A percentile compares a stretch with the other conserved stretches of the same genome.
Conservation (phyloP, 2,888 invertebrate genomes). For the Nowickia ferox region DNA sequence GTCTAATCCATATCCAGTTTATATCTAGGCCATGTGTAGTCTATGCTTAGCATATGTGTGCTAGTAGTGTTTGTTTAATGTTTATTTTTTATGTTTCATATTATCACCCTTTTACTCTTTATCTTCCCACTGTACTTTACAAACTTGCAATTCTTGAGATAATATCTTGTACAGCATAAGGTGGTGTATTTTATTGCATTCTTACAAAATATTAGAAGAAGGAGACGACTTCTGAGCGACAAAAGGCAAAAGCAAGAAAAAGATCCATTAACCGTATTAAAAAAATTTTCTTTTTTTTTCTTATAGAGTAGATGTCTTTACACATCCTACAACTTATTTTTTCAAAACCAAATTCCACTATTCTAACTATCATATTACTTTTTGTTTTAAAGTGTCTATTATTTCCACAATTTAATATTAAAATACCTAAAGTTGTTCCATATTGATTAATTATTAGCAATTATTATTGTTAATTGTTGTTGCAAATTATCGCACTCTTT, state of each 20-base stretch:
- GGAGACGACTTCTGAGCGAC: not conserved
- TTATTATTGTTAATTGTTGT: constrained; percentile 68
- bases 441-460: constrained; percentile 68
- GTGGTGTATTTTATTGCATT: constrained; percentile 30
- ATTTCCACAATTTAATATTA: constrained; percentile 12
- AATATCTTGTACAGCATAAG: not conserved
- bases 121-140: constrained; percentile 19
- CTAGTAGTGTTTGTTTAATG: too few species aligned
- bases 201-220: constrained; percentile 16
- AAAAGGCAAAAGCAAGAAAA: constrained; percentile 1
- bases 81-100: too few species aligned
- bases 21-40: not conserved
- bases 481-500: constrained; percentile 69
- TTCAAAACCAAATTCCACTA: not conserved
- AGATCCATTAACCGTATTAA: constrained; percentile 28
- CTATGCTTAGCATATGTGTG: not conserved
- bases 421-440: constrained; percentile 17
- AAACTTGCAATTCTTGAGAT: constrained; percentile 1
- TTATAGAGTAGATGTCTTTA: constrained; percentile 43
- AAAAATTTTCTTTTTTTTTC: constrained; percentile 12
- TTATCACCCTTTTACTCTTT: not conserved
- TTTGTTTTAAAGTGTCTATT: not conserved
- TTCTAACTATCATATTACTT: constrained; percentile 9
- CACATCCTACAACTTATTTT: too few species aligned
- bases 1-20: not conserved